Percentiles rank a stretch among this genome's conserved stretches.
These are phyloP conservation scores for Tetragonisca angustula DNA, from an alignment of 2,888 invertebrate species.

Conservation along the genomic window DNA sequence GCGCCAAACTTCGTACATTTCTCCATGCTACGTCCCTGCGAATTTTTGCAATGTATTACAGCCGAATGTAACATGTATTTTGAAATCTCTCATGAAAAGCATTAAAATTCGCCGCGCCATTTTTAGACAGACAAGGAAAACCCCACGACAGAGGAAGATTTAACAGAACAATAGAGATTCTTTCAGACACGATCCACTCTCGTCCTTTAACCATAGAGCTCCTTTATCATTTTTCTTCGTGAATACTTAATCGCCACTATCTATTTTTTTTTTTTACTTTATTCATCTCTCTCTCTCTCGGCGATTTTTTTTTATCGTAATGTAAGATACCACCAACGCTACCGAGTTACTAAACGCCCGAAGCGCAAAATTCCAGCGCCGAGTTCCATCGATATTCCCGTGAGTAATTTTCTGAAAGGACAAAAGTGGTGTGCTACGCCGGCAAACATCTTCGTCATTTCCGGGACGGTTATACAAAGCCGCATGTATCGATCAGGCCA, in stretches of 20 bases:
- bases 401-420: conserved; percentile 54
- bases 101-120: background rate
- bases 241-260: conserved; percentile 27
- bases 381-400: conserved; percentile 42
- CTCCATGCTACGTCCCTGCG: too few relatives aligned
- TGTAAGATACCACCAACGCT: background rate
- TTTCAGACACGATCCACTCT: background rate
- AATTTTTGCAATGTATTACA: too few relatives aligned
- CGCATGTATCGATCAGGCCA: conserved; percentile 41
- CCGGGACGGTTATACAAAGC: conserved; percentile 51
- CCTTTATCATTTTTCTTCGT: conserved; percentile 16
- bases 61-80: too few relatives aligned
- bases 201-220: conserved; percentile 1
- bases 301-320: background rate
- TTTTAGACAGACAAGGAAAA: background rate
- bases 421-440: conserved; percentile 29
- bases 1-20: too few relatives aligned
- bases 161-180: background rate
- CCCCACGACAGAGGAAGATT: background rate
- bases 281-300: background rate
- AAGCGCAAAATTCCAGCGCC: conserved; percentile 26
- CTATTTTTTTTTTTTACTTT: background rate
- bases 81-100: too few relatives aligned
- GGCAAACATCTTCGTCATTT: conserved; percentile 52
- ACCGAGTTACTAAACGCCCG: background rate